Percentiles rank a stretch among this genome's conserved stretches.
Conservation (phyloP, 2,888 invertebrate species). For the Drosophila conformis region DNA sequence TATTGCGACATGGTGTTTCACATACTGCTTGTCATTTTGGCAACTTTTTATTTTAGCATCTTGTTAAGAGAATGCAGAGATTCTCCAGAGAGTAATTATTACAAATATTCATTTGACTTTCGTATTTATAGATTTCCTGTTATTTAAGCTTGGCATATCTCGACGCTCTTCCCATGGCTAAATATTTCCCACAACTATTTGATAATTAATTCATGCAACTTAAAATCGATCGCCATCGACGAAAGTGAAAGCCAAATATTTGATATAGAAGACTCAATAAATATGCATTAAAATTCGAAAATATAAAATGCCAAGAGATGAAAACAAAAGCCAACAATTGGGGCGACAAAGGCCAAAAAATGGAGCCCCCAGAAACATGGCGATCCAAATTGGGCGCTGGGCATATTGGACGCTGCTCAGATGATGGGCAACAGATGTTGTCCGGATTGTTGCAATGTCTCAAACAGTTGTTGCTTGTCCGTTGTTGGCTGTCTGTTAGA, state of each 20-base stretch:
- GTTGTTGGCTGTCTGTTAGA: slow-evolving; percentile 46
- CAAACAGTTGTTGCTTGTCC: slow-evolving; percentile 46
- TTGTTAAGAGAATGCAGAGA: background rate
- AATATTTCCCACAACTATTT: slow-evolving; percentile 17
- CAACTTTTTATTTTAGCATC: background rate
- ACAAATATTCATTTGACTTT: background rate
- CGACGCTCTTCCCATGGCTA: background rate
- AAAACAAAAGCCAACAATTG: slow-evolving; percentile 40
- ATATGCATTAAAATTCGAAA: slow-evolving; percentile 24
- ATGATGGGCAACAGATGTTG: slow-evolving; percentile 68
- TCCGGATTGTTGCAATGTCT: slow-evolving; percentile 40
- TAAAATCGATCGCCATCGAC: slow-evolving; percentile 10
- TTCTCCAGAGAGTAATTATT: background rate
- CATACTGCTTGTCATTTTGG: background rate
- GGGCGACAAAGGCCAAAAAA: slow-evolving; percentile 20
- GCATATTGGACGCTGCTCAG: slow-evolving; percentile 31
- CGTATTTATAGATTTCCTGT: background rate
- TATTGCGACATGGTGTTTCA: background rate
- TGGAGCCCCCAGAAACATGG: slow-evolving; percentile 38
- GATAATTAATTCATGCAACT: slow-evolving; percentile 33
- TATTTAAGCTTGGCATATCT: background rate
- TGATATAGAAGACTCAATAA: slow-evolving; percentile 15
- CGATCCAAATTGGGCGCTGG: slow-evolving; percentile 28
- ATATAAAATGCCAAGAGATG: slow-evolving; percentile 32
- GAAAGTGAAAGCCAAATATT: slow-evolving; percentile 55